Evolutionary conservation across 35 echinoderm and acorn worm species (phyloP).

Genomic region (Heliocidaris tuberculata): DNA sequence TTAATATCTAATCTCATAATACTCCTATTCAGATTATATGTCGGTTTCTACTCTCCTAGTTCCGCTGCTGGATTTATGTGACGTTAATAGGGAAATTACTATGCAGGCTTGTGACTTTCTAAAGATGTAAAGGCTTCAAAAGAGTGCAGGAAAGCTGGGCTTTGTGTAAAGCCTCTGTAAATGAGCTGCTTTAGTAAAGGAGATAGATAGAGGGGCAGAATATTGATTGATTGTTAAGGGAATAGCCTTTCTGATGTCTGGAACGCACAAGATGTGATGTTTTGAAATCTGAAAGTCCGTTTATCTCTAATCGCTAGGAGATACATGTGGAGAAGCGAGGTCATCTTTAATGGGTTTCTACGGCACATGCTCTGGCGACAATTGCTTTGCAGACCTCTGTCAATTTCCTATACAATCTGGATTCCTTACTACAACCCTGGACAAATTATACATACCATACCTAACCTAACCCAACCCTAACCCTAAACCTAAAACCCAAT

Average conservation of each 20-base stretch:
- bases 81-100: neutral
- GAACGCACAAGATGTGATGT: neutral
- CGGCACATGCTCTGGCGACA: too few species aligned
- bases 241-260: neutral
- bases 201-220: neutral
- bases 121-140: neutral
- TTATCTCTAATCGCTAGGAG: neutral
- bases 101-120: neutral
- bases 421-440: too few species aligned
- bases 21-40: neutral
- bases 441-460: too few species aligned
- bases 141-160: neutral
- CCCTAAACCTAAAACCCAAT: too few species aligned
- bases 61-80: neutral
- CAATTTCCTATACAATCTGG: too few species aligned
- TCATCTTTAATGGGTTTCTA: neutral
- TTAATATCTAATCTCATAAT: neutral
- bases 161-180: constrained; percentile 4
- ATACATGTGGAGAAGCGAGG: neutral
- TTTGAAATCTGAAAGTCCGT: neutral
- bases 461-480: too few species aligned
- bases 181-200: neutral
- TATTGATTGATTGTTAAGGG: neutral
- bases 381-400: too few species aligned
- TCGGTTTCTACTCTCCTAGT: neutral